Evolutionary conservation across 2,113 vertebrate species (phyloP).

Genomic region (Cebidichthys violaceus): DNA sequence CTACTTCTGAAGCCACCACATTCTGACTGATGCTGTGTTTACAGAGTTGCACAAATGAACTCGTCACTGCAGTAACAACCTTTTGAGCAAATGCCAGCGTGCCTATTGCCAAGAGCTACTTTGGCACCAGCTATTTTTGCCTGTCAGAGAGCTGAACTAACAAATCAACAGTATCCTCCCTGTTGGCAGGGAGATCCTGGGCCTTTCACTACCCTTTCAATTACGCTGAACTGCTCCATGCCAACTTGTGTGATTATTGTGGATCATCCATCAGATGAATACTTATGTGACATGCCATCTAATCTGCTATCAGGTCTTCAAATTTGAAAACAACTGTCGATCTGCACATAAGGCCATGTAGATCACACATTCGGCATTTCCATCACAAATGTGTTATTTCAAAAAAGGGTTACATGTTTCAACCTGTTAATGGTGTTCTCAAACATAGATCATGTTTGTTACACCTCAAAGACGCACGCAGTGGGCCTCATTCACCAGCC

Average conservation of each 20-base stretch:
- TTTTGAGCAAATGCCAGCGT: constrained; percentile 60
- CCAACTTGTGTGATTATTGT: constrained; percentile 6
- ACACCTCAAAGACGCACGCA: not conserved
- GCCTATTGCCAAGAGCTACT: constrained; percentile 44
- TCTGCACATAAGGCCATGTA: not conserved
- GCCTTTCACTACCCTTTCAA: constrained; percentile 13
- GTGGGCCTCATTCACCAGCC: no score
- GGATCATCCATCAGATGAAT: constrained; percentile 17
- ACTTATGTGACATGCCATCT: not conserved
- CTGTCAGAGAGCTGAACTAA: constrained; percentile 28
- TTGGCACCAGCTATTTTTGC: constrained; percentile 50
- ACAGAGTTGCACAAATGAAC: constrained; percentile 45
- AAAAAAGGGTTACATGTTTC: not conserved
- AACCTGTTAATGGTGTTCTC: not conserved
- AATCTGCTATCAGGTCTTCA: not conserved
- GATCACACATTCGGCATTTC: not conserved
- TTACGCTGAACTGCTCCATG: not conserved
- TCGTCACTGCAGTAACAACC: constrained; percentile 50
- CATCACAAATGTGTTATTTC: not conserved
- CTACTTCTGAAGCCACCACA: constrained; percentile 4
- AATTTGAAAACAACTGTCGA: constrained; percentile 14
- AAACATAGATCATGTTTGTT: not conserved
- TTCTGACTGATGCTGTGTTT: constrained; percentile 38
- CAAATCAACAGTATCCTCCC: constrained; percentile 28
- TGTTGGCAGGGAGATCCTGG: not conserved